phyloP scores from a whole-genome alignment of 2,113 vertebrate genomes.

The Rhinoptilus africanus region DNA sequence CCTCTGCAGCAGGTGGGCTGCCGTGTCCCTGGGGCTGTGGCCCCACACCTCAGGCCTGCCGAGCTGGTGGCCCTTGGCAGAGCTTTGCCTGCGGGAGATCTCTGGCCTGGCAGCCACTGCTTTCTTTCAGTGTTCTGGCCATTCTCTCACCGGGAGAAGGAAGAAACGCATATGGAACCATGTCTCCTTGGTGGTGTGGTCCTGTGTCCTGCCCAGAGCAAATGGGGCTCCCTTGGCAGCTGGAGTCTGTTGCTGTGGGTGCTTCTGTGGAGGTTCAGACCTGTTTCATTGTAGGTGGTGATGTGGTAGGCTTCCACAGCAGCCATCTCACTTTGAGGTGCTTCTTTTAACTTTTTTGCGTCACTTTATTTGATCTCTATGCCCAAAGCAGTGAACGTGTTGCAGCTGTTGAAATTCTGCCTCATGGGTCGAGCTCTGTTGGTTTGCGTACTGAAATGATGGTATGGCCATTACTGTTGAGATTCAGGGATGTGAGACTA shows the following conservation, averaged over 20 bases:
- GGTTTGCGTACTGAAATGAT: background rate
- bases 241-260: background rate
- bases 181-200: background rate
- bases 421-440: accelerated
- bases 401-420: background rate
- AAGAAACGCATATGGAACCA: accelerated
- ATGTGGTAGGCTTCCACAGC: background rate
- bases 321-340: too few species aligned
- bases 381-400: background rate
- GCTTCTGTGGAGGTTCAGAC: background rate
- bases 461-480: background rate
- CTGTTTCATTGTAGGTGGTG: too few species aligned
- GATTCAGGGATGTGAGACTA: background rate
- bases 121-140: background rate
- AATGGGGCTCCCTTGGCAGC: background rate
- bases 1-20: background rate
- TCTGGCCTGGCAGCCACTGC: accelerated
- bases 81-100: background rate
- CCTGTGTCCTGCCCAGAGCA: background rate
- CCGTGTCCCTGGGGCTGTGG: background rate
- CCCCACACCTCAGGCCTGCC: background rate
- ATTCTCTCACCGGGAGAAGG: accelerated
- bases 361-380: background rate
- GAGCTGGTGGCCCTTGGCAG: background rate
- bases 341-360: background rate